phyloP scores from a whole-genome alignment of 2,797 vertebrate genomes.

The Megalops cyprinoides region DNA sequence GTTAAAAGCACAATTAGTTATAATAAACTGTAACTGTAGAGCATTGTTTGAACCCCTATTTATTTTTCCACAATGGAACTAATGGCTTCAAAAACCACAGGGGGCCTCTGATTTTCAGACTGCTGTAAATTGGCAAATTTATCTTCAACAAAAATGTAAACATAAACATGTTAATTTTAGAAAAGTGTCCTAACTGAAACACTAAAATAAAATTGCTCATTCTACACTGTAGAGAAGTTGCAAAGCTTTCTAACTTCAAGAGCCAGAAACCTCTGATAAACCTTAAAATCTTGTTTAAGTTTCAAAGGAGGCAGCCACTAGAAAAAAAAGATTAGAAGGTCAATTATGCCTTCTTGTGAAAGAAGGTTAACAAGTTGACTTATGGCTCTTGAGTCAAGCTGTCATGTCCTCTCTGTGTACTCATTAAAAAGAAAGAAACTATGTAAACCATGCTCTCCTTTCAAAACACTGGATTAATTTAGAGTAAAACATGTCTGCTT shows the following conservation, averaged over 20 bases:
- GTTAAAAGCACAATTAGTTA: too few relatives aligned
- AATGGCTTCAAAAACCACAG: too few relatives aligned
- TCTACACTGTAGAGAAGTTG: too few relatives aligned
- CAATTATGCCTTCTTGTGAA: neutral
- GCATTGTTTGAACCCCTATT: too few relatives aligned
- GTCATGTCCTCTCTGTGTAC: neutral
- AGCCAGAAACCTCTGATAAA: neutral
- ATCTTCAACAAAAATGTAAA: neutral
- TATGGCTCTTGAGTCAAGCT: neutral
- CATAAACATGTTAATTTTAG: neutral
- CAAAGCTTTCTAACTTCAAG: neutral
- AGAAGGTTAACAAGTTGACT: neutral
- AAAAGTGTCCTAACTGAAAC: neutral
- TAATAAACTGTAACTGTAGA: too few relatives aligned
- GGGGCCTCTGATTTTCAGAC: neutral
- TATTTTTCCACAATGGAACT: too few relatives aligned
- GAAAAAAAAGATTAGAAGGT: neutral
- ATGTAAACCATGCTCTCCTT: too few relatives aligned
- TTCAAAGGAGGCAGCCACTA: neutral
- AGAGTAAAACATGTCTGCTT: neutral
- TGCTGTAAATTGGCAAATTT: neutral
- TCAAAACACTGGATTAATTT: too few relatives aligned
- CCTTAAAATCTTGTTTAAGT: neutral
- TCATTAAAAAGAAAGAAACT: too few relatives aligned
- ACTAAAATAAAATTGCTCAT: neutral